Base-by-base conservation (phyloP, 2,797 vertebrate genomes). In the Ctenopoma kingsleyae region DNA sequence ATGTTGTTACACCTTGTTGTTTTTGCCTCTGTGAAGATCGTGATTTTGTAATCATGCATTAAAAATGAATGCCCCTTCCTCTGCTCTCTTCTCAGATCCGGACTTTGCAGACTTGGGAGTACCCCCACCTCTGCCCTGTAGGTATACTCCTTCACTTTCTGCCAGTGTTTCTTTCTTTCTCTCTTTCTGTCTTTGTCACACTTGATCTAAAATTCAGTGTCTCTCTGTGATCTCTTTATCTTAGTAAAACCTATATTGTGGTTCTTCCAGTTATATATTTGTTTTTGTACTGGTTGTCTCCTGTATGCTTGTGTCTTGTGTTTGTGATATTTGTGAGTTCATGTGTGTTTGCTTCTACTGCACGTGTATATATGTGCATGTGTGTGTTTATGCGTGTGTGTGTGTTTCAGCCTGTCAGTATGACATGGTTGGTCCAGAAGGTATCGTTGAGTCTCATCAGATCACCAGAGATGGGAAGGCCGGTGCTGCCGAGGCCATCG, bases 91-190 rank as follows among this genome's bases (percentile, higher is more conserved):
- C 95, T 91, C 95, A 99, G 98, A 99, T 96, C 97, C 98, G 30
- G 98, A 99, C 94, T 99, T 99, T 95, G 96, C 97, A 94, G 97
- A 99, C 92, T 89, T 98, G 87, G 98, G 97, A 1, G 93, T 95
- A 87, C 96, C 97, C 82, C 98, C 98, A 90, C 97, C 98, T 86
- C 96, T 99, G 85, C 96, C 98, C 95, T 96, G 98, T 99, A 94
- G 92, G 97, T 98, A 96, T 78, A 86, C 87, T 82, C 79, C 46
- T 66, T 59, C 76, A 64, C 70, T 71, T 74, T 50, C 61, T 67
- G 50, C 66, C 56, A 62, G 62, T 61, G 19, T 36, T 47, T 47
- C 44, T 20, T 47, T 19, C 44, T 22, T 56, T 32, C 67, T 53
- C 71, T 61, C 61, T 78, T 35, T 68, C 63, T 65, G 48, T 46